A percentile compares a stretch with the other conserved stretches of the same genome.
Conservation (phyloP, 2,113 vertebrate species). For the Lampris incognitus region DNA sequence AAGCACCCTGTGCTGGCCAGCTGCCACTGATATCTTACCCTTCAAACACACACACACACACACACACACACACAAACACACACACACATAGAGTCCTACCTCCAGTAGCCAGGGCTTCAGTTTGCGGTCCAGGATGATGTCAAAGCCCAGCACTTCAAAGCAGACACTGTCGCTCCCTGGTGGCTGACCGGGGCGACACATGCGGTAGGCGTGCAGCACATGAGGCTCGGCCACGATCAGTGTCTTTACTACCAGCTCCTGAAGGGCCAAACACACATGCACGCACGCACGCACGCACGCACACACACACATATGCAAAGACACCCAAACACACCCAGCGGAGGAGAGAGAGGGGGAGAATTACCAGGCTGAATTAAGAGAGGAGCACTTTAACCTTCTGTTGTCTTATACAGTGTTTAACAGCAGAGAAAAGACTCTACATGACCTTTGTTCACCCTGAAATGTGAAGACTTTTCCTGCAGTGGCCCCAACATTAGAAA, state of each 20-base stretch:
- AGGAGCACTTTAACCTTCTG: too few species aligned
- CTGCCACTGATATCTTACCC: not conserved
- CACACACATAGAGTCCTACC: constrained; percentile 77
- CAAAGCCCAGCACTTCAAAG: constrained; percentile 97
- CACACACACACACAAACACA: constrained; percentile 14
- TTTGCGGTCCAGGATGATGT: constrained; percentile 97
- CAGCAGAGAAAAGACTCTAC: too few species aligned
- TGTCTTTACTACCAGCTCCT: constrained; percentile 98
- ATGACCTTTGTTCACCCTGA: too few species aligned
- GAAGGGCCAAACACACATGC: constrained; percentile 29
- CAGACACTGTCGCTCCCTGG: constrained; percentile 97
- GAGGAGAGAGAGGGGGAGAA: constrained; percentile 12
- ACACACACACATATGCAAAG: constrained; percentile 13
- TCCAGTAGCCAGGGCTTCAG: constrained; percentile 98
- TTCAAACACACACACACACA: constrained; percentile 10
- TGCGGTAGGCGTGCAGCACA: constrained; percentile 95
- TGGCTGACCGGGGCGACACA: constrained; percentile 97
- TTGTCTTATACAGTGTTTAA: too few species aligned
- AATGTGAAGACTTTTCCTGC: too few species aligned
- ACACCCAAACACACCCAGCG: constrained; percentile 21
- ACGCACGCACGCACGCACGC: constrained; percentile 6
- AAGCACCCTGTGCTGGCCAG: too few species aligned
- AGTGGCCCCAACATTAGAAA: too few species aligned
- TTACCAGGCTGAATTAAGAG: not conserved
- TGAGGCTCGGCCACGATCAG: constrained; percentile 97